phyloP scores from a whole-genome alignment of 1,140 invertebrate genomes.

The Zaprionus ghesquierei region DNA sequence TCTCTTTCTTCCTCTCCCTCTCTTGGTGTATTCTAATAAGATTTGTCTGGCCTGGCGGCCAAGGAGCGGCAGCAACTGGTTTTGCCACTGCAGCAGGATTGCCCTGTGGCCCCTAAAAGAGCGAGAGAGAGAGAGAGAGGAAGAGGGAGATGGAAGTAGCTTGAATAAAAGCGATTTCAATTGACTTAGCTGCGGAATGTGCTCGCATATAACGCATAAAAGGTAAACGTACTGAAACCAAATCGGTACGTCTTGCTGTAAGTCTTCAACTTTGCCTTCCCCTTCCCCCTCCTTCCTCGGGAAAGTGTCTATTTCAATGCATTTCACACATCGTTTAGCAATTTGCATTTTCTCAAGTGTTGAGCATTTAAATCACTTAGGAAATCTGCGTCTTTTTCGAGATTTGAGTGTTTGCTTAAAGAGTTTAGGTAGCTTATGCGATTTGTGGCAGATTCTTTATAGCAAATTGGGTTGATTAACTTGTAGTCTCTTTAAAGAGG shows the following conservation, averaged over 20 bases:
- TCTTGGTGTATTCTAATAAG: constrained; percentile 67
- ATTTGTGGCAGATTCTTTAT: not conserved
- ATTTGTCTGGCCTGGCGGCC: constrained; percentile 55
- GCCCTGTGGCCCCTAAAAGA: constrained; percentile 7
- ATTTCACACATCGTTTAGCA: constrained; percentile 36
- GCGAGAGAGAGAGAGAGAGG: not conserved
- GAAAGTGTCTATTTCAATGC: constrained; percentile 12
- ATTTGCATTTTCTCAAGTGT: constrained; percentile 4
- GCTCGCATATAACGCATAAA: constrained; percentile 5
- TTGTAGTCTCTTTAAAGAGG: not conserved
- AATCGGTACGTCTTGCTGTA: constrained; percentile 12
- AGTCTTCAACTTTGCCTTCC: too few species aligned
- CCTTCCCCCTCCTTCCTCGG: too few species aligned
- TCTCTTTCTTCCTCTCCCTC: not conserved
- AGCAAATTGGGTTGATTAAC: not conserved
- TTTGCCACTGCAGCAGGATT: constrained; percentile 50
- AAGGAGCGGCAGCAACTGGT: constrained; percentile 39
- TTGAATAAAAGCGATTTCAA: constrained; percentile 7
- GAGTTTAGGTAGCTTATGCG: not conserved
- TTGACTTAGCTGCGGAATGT: constrained; percentile 10
- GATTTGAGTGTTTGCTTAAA: not conserved
- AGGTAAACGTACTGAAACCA: constrained; percentile 29
- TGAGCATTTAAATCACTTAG: not conserved
- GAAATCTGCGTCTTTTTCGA: not conserved
- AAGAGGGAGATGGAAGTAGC: not conserved